Percentiles rank a stretch among this genome's conserved stretches.
These are phyloP conservation scores for Thera obeliscata DNA, from an alignment of 2,888 invertebrate species.

Conservation along the genomic window DNA sequence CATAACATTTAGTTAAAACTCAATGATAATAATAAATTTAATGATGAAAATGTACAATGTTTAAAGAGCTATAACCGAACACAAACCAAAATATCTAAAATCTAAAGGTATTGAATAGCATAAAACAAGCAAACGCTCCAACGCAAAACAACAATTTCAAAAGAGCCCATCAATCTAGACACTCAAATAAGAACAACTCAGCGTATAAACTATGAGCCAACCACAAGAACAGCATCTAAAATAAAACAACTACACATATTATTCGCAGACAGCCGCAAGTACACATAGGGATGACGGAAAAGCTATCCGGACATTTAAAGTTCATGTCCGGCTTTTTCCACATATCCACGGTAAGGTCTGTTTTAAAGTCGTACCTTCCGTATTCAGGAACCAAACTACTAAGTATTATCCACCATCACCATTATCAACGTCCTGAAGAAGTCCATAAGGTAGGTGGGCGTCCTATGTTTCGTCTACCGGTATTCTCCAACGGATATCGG, in stretches of 20 bases:
- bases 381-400: too few relatives aligned
- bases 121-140: constrained; percentile 4
- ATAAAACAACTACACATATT: constrained; percentile 26
- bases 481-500: too few relatives aligned
- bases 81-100: not conserved
- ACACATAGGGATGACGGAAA: constrained; percentile 36
- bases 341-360: too few relatives aligned
- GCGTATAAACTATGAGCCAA: constrained; percentile 17
- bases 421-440: too few relatives aligned
- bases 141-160: constrained; percentile 18
- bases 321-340: too few relatives aligned
- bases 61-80: not conserved
- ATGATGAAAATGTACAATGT: not conserved
- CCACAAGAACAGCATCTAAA: constrained; percentile 24
- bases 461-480: too few relatives aligned
- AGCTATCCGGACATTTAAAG: not conserved
- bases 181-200: constrained; percentile 29
- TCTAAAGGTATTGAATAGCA: constrained; percentile 3
- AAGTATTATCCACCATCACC: too few relatives aligned
- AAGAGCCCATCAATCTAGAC: constrained; percentile 30
- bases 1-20: too few relatives aligned
- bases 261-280: constrained; percentile 41
- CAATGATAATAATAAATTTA: too few relatives aligned
- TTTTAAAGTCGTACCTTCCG: too few relatives aligned
- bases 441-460: too few relatives aligned